phyloP scores from a whole-genome alignment of 2,113 vertebrate species.

The Stegostoma tigrinum region DNA sequence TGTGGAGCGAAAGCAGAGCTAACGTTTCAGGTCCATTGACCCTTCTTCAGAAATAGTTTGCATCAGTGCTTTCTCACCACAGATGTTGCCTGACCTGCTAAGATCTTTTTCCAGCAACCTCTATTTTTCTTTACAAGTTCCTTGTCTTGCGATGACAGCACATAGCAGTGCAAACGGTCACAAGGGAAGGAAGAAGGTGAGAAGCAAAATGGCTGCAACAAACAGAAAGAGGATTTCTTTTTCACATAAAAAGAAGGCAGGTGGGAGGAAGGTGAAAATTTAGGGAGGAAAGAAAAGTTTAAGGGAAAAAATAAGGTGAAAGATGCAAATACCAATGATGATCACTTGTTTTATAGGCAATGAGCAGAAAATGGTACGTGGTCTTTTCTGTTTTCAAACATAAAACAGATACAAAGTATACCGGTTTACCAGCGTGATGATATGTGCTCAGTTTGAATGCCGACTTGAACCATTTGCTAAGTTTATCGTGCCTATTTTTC shows the following conservation, averaged over 20 bases:
- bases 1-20: too few relatives aligned
- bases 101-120: too few relatives aligned
- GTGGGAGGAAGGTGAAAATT: background rate
- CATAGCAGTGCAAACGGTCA: background rate
- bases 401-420: background rate
- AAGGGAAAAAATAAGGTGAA: background rate
- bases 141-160: background rate
- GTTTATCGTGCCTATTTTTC: background rate
- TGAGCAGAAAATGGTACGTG: background rate
- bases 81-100: too few relatives aligned
- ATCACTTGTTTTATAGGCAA: background rate
- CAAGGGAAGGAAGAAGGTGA: background rate
- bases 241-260: background rate
- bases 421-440: background rate
- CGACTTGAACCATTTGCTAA: too few relatives aligned
- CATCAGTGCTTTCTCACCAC: too few relatives aligned
- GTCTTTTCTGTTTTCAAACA: background rate
- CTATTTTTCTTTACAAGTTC: too few relatives aligned
- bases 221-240: background rate
- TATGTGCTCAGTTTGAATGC: background rate
- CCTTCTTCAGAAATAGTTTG: too few relatives aligned
- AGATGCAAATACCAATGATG: background rate
- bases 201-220: background rate
- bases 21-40: too few relatives aligned
- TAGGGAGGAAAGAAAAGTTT: background rate